Evolutionary conservation across 2,797 vertebrate species (phyloP), one percentile per base, ranked within the genome.

Genomic region (Phyllotis vaccarum): DNA sequence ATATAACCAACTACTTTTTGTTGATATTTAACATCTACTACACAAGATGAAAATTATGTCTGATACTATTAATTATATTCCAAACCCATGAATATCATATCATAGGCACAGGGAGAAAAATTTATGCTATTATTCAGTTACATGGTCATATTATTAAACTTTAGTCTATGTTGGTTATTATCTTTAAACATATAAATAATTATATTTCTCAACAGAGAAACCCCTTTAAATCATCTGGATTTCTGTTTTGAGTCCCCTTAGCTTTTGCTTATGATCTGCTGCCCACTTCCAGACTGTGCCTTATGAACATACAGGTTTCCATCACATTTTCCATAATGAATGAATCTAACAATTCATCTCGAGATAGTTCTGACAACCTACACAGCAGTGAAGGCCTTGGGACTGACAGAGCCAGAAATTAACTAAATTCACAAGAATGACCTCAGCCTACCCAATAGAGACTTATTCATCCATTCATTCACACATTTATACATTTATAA

Each of bases 391-490:
- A 58, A 5, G 2, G 70, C 10, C 21, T 19, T 2, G 60, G 3
- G 60, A 54, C 4, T 11, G n/a, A 19, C 29, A 34, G 62, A 86
- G 4, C n/a, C 24, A 64, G 54, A 78, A 22, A 1, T 13, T 46
- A 31, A 7, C 12, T 7, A 11, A 1, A 27, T 11, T 80, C 31
- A 74, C 13, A 31, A 34, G 21, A 46, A 75, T 9, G 24, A 6
- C 37, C 22, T n/a, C 2, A 31, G 22, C 37, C 16, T 0, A 49
- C 1, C 3, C 22, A 21, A 5, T 13, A 6, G 11, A 10, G 13
- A 62, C 34, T 46, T 37, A 43, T 60, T 60, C 3, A 34, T 58
- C 9, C 68, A 58, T 24, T 49, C 54, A 43, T 88, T 72, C 2
- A 43, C 58, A 2, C 86, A 58, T 34, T 29, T 27, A n/a, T 68